phyloP scores from a whole-genome alignment of 2,888 invertebrate genomes.

The Aleiodes leptofemur region DNA sequence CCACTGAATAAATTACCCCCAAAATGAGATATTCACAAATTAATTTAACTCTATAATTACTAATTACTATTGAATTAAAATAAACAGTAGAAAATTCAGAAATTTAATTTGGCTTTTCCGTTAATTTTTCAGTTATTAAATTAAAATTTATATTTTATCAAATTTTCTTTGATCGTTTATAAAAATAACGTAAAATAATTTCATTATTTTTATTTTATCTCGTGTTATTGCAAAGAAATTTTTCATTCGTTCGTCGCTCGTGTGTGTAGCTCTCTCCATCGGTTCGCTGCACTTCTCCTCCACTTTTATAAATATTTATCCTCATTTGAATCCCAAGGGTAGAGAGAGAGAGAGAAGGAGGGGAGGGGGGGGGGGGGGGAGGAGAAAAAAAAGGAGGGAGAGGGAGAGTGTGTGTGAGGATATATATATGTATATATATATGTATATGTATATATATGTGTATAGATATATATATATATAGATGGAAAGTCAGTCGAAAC shows the following conservation, averaged over 20 bases:
- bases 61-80: no score
- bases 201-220: neutral
- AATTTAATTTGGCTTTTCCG: no score
- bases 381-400: constrained; percentile 23
- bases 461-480: neutral
- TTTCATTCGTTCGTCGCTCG: constrained; percentile 20
- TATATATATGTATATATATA: no score
- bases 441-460: no score
- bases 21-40: no score
- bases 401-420: neutral
- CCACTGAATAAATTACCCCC: no score
- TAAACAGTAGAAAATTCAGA: no score
- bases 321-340: constrained; percentile 70
- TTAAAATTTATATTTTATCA: no score
- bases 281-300: constrained; percentile 59
- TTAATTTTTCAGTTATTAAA: no score
- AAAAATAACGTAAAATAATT: neutral
- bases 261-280: constrained; percentile 55
- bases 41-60: no score
- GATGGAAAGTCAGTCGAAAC: constrained; percentile 30
- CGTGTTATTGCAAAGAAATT: constrained; percentile 37
- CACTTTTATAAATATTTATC: constrained; percentile 74
- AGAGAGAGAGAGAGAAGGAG: constrained; percentile 30
- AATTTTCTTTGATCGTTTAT: no score
- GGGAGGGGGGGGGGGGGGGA: neutral